These are phyloP conservation scores for Drosophila koepferae DNA, from an alignment of 2,888 invertebrate species.

Conservation along the genomic window DNA sequence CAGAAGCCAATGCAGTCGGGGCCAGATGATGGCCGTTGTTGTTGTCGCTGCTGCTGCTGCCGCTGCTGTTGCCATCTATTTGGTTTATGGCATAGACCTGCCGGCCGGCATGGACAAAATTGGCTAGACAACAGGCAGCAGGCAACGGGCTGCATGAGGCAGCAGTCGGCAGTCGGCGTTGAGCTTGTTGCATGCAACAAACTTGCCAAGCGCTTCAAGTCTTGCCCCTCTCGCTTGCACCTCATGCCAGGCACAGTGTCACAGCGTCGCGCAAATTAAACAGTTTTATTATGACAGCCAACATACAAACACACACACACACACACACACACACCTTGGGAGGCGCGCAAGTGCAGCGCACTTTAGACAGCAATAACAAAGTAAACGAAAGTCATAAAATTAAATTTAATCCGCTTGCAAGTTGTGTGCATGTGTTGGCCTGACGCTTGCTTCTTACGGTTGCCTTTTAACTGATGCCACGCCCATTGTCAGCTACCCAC, in stretches of 20 bases:
- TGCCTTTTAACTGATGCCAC: conserved; percentile 53
- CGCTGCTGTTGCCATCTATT: conserved; percentile 23
- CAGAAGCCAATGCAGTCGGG: conserved; percentile 51
- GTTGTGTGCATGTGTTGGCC: conserved; percentile 30
- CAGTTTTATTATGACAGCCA: conserved; percentile 74
- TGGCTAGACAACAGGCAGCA: conserved; percentile 31
- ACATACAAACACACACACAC: conserved; percentile 22
- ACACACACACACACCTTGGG: conserved; percentile 2
- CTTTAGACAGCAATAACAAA: conserved; percentile 45
- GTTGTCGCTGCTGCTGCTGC: conserved; percentile 2
- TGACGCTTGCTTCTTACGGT: conserved; percentile 33
- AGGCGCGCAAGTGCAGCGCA: conserved; percentile 57
- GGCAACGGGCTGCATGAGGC: conserved; percentile 4
- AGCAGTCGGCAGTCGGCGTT: not conserved
- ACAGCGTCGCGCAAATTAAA: conserved; percentile 59
- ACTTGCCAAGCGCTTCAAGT: conserved; percentile 33
- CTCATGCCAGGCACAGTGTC: conserved; percentile 57
- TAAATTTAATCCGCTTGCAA: conserved; percentile 76
- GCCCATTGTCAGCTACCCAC: conserved; percentile 38
- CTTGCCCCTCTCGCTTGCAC: conserved; percentile 11
- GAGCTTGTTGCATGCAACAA: conserved; percentile 66
- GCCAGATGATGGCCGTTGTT: conserved; percentile 8
- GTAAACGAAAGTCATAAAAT: conserved; percentile 69
- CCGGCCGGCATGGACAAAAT: conserved; percentile 70
- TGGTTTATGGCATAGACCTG: conserved; percentile 68